A percentile compares a stretch with the other conserved stretches of the same genome.
Evolutionary conservation across 2,888 invertebrate species (phyloP).

Genomic region (Nymphalis urticae): DNA sequence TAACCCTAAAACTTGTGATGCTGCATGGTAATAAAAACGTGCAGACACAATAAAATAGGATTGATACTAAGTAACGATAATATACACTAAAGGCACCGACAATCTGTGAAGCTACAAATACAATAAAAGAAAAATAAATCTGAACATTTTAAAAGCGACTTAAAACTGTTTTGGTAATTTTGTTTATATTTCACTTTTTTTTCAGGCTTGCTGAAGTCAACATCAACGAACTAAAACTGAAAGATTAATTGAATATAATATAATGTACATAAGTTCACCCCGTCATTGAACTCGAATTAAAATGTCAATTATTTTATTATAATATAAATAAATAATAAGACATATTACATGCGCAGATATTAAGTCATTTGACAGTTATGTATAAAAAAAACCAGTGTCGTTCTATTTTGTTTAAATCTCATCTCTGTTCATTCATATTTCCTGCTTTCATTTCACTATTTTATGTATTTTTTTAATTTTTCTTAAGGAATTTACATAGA

Average conservation of each 20-base stretch:
- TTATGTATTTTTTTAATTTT: constrained; percentile 3
- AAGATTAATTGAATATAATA: not conserved
- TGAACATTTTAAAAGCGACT: too few relatives aligned
- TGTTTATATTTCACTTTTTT: constrained; percentile 3
- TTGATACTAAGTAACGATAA: too few relatives aligned
- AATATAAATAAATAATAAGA: not conserved
- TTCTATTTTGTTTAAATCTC: constrained; percentile 22
- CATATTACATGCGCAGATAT: not conserved
- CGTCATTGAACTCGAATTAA: not conserved
- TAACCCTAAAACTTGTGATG: too few relatives aligned
- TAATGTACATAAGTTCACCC: constrained; percentile 2
- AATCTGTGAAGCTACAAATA: too few relatives aligned
- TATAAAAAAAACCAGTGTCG: not conserved
- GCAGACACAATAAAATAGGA: too few relatives aligned
- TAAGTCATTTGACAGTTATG: not conserved
- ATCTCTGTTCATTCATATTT: constrained; percentile 20
- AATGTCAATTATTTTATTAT: too few relatives aligned
- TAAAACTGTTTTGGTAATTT: not conserved
- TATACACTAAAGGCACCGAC: too few relatives aligned
- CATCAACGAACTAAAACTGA: not conserved
- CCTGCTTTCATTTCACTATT: constrained; percentile 16
- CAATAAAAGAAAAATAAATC: too few relatives aligned
- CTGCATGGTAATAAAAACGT: too few relatives aligned
- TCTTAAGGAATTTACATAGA: not conserved
- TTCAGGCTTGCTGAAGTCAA: constrained; percentile 22